Base-by-base conservation (phyloP, 2,888 invertebrate genomes). In the Bibio marci region DNA sequence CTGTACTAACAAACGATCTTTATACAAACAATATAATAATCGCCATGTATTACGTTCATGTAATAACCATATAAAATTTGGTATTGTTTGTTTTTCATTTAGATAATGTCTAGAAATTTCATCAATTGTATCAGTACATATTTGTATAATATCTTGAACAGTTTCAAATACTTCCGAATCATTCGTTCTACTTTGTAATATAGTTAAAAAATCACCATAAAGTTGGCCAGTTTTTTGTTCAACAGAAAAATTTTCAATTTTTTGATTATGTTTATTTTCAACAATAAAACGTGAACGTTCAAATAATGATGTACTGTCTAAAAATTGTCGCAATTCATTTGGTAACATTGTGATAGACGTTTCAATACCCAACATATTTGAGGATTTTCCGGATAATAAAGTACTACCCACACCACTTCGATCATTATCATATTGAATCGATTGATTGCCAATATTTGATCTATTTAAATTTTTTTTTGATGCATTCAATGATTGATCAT, bases 41-140 rank as follows among this genome's bases (percentile, higher is more conserved):
- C 83, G 73, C 92, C 92, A 94, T 1, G 86, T 90, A 52, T 86
- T 82, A 26, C 81, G 71, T 56, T 94, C 94, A 50, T 80, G 76
- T 44, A 80, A 76, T 28, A 92, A 52, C 73, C 74, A 76, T 46
- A 62, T 54, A 35, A 64, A 25, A 22, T 22, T 22, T 8, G 22
- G 22, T 22, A 22, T 8, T 8, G 8, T 22, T 22, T 22, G 22
- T 8, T 22, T 22, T 22, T 22, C 22, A 22, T 22, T 22, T 6
- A 22, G 8, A 22, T 22, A 22, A 22, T 22, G 22, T 22, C 35
- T 41, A 8, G 36, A 38, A 8, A 46, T 41, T 11, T 49, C 47
- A 13, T 48, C 47, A 2, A 49, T 36, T 17, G 41, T 43, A 34
- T 43, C 46, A 7, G 45, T 33, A 18, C 46, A 46, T 1, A 43